Conservation (phyloP, 2,113 vertebrate genomes). For the Limnothrissa miodon region DNA sequence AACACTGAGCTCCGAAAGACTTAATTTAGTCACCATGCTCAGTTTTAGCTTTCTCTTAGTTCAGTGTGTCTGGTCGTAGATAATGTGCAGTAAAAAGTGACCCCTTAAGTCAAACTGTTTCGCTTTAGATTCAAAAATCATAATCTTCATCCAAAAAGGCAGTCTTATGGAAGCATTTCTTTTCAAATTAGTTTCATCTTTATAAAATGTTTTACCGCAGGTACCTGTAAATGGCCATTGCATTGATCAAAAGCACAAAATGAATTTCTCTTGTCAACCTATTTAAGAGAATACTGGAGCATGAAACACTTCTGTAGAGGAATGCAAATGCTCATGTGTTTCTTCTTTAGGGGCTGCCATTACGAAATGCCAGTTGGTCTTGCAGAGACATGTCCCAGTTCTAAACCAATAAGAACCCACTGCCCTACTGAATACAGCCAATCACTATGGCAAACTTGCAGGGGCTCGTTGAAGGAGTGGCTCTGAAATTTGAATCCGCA, state of each 20-base stretch:
- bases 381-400: slow-evolving; percentile 66
- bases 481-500: slow-evolving; percentile 31
- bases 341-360: background rate
- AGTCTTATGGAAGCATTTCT: background rate
- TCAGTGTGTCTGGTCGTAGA: background rate
- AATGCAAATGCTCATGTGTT: background rate
- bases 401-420: slow-evolving; percentile 56
- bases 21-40: background rate
- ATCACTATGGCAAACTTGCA: slow-evolving; percentile 42
- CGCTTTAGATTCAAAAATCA: background rate
- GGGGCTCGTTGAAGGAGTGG: slow-evolving; percentile 62
- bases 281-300: background rate
- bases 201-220: background rate
- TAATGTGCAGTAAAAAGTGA: background rate
- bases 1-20: background rate
- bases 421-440: slow-evolving; percentile 47
- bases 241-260: background rate
- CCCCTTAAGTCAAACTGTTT: background rate
- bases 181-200: background rate
- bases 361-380: slow-evolving; percentile 53
- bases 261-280: background rate
- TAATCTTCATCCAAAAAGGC: background rate
- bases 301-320: background rate
- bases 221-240: background rate
- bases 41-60: background rate